Percentiles rank a stretch among this genome's conserved stretches.
Evolutionary conservation across 2,113 vertebrate species (phyloP).

Genomic region (Mola mola): DNA sequence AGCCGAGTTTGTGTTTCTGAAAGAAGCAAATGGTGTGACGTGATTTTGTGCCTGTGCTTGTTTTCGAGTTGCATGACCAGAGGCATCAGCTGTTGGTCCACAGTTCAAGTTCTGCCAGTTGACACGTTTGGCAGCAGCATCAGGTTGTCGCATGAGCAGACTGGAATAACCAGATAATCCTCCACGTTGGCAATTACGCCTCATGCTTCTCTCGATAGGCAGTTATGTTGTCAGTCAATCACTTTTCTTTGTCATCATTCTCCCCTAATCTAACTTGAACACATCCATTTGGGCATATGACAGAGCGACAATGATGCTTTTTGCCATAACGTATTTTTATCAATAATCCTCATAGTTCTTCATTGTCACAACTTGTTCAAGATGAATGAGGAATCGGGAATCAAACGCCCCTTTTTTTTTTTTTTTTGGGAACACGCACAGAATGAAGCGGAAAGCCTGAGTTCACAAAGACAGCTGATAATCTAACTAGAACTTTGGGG

Average conservation of each 20-base stretch:
- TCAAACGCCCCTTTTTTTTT: no score
- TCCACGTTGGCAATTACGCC: constrained; percentile 59
- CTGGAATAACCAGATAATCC: constrained; percentile 65
- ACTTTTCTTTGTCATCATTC: constrained; percentile 44
- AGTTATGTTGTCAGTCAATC: constrained; percentile 43
- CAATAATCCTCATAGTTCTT: no score
- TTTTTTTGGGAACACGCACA: no score
- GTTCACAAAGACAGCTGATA: no score
- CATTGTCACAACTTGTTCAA: no score
- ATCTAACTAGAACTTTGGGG: no score
- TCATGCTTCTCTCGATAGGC: constrained; percentile 58
- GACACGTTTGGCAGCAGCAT: constrained; percentile 70
- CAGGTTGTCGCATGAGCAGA: constrained; percentile 75
- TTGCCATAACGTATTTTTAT: no score
- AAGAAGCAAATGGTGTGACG: constrained; percentile 71
- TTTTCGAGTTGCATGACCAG: constrained; percentile 59
- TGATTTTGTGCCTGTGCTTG: constrained; percentile 55
- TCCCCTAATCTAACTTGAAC: constrained; percentile 40
- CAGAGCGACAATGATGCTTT: no score
- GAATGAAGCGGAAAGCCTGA: no score
- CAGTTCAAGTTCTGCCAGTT: constrained; percentile 56
- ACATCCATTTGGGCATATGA: constrained; percentile 42
- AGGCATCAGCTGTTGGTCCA: constrained; percentile 73
- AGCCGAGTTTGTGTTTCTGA: constrained; percentile 33
- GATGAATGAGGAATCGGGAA: no score